Percentiles rank a stretch among this genome's conserved stretches.
phyloP scores from a whole-genome alignment of 2,797 vertebrate species.

The Onychomys arenicola region DNA sequence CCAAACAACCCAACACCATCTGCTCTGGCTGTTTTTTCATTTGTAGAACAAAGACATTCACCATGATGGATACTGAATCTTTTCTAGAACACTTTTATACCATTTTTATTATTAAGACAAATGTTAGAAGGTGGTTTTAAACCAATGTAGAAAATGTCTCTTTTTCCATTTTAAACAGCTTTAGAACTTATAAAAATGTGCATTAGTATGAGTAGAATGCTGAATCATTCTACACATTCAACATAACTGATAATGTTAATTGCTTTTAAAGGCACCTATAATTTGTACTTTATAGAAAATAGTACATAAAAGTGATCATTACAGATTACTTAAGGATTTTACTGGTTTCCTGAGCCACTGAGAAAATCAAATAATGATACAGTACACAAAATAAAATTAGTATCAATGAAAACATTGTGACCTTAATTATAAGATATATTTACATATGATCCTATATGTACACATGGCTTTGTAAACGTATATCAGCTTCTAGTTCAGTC shows the following conservation, averaged over 20 bases:
- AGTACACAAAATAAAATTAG: neutral
- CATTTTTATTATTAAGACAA: neutral
- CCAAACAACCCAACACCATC: neutral
- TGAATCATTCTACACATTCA: neutral
- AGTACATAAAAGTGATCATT: neutral
- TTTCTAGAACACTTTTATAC: neutral
- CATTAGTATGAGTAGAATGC: neutral
- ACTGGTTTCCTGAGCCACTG: neutral
- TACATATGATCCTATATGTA: neutral
- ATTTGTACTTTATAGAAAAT: neutral
- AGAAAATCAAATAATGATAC: slow-evolving; percentile 40
- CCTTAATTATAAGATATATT: neutral
- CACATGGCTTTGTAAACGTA: neutral
- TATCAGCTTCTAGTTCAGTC: neutral
- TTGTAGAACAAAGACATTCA: neutral
- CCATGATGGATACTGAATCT: neutral
- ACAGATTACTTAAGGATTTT: neutral
- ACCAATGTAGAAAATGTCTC: neutral
- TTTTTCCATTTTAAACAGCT: neutral
- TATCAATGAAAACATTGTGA: neutral
- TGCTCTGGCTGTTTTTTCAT: neutral
- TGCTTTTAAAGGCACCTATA: neutral
- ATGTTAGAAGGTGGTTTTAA: neutral
- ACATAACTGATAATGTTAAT: neutral
- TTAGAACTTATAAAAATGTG: neutral